Evolutionary conservation across 2,113 vertebrate genomes (phyloP), one percentile per base, ranked within the genome.

Genomic region (Lophura nycthemera): DNA sequence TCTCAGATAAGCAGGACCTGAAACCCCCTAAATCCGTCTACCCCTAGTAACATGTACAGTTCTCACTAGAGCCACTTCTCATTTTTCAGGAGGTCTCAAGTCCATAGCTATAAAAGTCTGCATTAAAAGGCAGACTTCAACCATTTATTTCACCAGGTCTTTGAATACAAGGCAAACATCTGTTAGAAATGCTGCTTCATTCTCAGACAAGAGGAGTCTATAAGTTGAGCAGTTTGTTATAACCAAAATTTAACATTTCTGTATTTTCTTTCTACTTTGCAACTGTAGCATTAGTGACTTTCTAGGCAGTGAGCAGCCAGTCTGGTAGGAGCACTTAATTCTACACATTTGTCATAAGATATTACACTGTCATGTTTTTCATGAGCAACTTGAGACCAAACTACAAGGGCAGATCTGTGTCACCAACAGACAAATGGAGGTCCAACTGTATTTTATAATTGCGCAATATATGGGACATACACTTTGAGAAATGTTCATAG

Each of bases 81-180:
- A n/a, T 61, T 81, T 81, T 94, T 88, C 73, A 74, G 18, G 79
- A 83, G 38, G n/a, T 73, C 73, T 92, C 17, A 74, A 86, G 65
- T 81, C 61, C 11, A 4, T 22, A 88, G 17, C 19, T 59, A 47
- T 83, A 93, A 88, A 91, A 88, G 43, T 38, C 72, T 61, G n/a
- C 79, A 40, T 69, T 85, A 77, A 80, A 47, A 22, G 4, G 25
- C 79, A 67, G 61, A 22, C 21, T 71, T 92, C 54, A 85, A 27
- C 48, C 60, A 17, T 82, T 82, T 83, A 30, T 84, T 87, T 12
- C 27, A 43, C 54, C 29, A 13, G 17, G 60, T 83, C 47, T 78
- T 83, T 81, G 45, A 81, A 64, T 59, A 84, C 61, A 29, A 29
- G 38, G 61, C 64, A 94, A 81, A 60, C 52, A 75, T 60, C 64